Conservation (phyloP, 2,113 vertebrate genomes). For the Labeo rohita region DNA sequence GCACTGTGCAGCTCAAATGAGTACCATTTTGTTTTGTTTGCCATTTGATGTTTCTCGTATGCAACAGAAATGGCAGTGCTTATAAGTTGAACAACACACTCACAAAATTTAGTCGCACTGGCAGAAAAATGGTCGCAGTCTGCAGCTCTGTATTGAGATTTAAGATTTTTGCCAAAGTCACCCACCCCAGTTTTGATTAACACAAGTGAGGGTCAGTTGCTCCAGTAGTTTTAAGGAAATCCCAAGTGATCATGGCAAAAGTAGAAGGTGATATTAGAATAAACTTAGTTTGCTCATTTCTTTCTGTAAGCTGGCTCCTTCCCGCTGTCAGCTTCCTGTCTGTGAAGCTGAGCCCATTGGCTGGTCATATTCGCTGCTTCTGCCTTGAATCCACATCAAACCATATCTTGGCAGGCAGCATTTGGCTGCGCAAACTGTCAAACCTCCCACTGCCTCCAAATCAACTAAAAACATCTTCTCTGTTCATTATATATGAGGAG, state of each 20-base stretch:
- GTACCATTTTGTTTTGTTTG: no score
- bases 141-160: no score
- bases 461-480: slow-evolving; percentile 60
- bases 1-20: no score
- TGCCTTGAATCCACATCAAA: slow-evolving; percentile 48
- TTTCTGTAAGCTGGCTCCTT: not conserved
- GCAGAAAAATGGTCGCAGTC: no score
- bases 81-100: no score
- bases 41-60: no score
- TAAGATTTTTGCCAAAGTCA: no score
- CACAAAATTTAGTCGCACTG: no score
- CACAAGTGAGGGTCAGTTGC: not conserved
- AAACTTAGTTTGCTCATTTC: not conserved
- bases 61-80: no score
- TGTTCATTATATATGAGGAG: slow-evolving; percentile 46
- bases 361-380: not conserved
- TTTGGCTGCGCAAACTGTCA: slow-evolving; percentile 59
- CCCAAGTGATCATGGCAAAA: not conserved
- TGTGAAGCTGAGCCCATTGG: slow-evolving; percentile 27
- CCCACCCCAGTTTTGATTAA: not conserved
- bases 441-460: slow-evolving; percentile 56
- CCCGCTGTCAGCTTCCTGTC: slow-evolving; percentile 13
- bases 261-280: not conserved
- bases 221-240: not conserved
- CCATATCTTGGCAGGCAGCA: slow-evolving; percentile 28